Percentiles rank a stretch among this genome's conserved stretches.
These are phyloP conservation scores for Lerema accius DNA, from an alignment of 1,140 invertebrate species.

Conservation along the genomic window DNA sequence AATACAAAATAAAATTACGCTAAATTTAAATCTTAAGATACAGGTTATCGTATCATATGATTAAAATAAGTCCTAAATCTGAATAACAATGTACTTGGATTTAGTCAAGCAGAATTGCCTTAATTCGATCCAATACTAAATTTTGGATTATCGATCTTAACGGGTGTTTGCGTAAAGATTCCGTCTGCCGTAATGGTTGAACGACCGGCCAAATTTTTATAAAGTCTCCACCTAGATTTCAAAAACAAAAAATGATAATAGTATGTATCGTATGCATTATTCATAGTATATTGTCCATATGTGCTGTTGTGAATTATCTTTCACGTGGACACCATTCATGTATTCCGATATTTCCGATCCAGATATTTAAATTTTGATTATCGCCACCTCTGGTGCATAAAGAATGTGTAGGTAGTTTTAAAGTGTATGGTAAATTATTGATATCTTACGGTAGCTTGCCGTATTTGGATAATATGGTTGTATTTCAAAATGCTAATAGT, in stretches of 20 bases:
- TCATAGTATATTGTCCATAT: conserved; percentile 59
- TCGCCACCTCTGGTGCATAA: conserved; percentile 47
- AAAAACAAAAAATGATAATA: conserved; percentile 63
- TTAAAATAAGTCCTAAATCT: no score
- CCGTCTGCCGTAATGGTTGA: conserved; percentile 49
- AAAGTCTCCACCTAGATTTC: conserved; percentile 62
- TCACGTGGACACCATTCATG: conserved; percentile 53
- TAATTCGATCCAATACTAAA: neutral
- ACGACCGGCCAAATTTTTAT: conserved; percentile 71
- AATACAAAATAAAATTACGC: conserved; percentile 12
- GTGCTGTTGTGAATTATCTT: conserved; percentile 50
- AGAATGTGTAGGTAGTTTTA: conserved; percentile 43
- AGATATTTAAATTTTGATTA: conserved; percentile 64
- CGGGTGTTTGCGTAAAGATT: conserved; percentile 28
- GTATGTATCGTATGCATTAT: conserved; percentile 59
- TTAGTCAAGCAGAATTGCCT: no score
- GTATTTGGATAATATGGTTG: conserved; percentile 32
- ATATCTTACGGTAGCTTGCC: conserved; percentile 31
- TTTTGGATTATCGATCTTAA: conserved; percentile 29
- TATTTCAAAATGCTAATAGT: conserved; percentile 9
- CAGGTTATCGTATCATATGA: no score
- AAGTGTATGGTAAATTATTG: conserved; percentile 47
- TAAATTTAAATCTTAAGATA: no score
- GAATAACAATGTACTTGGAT: no score
- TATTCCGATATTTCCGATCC: conserved; percentile 67